Evolutionary conservation across 2,113 vertebrate genomes (phyloP).

Genomic region (Mellivora capensis): DNA sequence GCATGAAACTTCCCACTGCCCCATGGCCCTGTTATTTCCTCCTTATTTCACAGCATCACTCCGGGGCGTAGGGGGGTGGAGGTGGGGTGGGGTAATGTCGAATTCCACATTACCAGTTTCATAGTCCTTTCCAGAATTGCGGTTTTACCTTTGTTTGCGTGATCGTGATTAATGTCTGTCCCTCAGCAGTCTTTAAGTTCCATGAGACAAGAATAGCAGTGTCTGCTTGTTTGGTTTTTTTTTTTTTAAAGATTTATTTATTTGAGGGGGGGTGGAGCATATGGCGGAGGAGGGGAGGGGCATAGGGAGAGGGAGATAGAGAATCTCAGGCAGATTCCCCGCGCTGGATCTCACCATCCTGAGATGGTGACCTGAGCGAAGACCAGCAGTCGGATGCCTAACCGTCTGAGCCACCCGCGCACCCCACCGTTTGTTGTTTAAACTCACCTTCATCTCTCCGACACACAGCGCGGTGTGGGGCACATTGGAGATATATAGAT

Average conservation of each 20-base stretch:
- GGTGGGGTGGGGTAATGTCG: too few relatives aligned
- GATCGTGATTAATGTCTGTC: neutral
- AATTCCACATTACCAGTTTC: neutral
- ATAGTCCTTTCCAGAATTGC: neutral
- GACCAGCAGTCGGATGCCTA: neutral
- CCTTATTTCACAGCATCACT: neutral
- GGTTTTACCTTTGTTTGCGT: neutral
- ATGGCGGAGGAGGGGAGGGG: neutral
- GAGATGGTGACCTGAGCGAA: neutral
- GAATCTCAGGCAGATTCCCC: neutral
- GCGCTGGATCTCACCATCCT: neutral
- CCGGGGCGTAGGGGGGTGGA: too few relatives aligned
- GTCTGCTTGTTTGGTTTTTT: neutral
- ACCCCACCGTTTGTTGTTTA: neutral
- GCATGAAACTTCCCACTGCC: too few relatives aligned
- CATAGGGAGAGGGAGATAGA: neutral
- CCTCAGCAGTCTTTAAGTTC: neutral
- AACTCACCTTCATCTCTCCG: neutral
- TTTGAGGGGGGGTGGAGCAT: neutral
- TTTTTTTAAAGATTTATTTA: neutral
- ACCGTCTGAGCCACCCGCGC: neutral
- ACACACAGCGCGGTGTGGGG: neutral
- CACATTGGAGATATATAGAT: neutral
- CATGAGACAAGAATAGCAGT: neutral
- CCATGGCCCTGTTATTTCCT: neutral